phyloP scores from a whole-genome alignment of 2,888 invertebrate species.

The Acleris emargana region DNA sequence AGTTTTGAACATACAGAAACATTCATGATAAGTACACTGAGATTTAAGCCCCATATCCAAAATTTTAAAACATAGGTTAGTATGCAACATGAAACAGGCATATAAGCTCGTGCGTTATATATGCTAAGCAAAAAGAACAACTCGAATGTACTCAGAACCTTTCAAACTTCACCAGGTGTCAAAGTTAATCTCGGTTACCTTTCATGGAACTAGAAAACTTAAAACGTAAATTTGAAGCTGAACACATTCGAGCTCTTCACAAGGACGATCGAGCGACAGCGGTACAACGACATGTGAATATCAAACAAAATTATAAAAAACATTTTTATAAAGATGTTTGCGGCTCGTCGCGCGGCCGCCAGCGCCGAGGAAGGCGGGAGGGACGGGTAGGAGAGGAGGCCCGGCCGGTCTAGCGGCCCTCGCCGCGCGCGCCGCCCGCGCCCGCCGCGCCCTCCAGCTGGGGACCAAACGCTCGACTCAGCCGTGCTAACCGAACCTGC shows the following conservation, averaged over 20 bases:
- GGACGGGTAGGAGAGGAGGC: slow-evolving; percentile 42
- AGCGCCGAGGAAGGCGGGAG: slow-evolving; percentile 30
- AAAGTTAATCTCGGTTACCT: slow-evolving; percentile 49
- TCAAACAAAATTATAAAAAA: slow-evolving; percentile 26
- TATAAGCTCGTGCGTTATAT: slow-evolving; percentile 43
- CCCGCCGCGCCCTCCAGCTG: slow-evolving; percentile 44
- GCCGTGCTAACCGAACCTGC: slow-evolving; percentile 5
- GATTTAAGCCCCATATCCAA: slow-evolving; percentile 39
- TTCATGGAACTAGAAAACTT: slow-evolving; percentile 51
- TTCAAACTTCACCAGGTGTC: slow-evolving; percentile 35
- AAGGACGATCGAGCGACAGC: slow-evolving; percentile 12
- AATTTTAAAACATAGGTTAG: slow-evolving; percentile 29
- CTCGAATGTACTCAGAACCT: slow-evolving; percentile 41
- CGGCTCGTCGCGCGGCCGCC: slow-evolving; percentile 32
- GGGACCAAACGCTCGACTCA: slow-evolving; percentile 47
- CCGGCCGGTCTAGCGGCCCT: slow-evolving; percentile 39
- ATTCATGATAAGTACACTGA: slow-evolving; percentile 37
- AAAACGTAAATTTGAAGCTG: slow-evolving; percentile 36
- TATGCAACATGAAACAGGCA: slow-evolving; percentile 24
- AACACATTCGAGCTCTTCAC: slow-evolving; percentile 37
- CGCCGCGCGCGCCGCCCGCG: slow-evolving; percentile 42
- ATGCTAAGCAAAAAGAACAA: slow-evolving; percentile 8
- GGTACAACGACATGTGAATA: slow-evolving; percentile 15
- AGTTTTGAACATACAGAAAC: slow-evolving; percentile 36
- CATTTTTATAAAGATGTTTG: slow-evolving; percentile 21